Evolutionary conservation across 2,888 invertebrate species (phyloP), one percentile per base, ranked within the genome.

Genomic region (Teleiodes luculella): DNA sequence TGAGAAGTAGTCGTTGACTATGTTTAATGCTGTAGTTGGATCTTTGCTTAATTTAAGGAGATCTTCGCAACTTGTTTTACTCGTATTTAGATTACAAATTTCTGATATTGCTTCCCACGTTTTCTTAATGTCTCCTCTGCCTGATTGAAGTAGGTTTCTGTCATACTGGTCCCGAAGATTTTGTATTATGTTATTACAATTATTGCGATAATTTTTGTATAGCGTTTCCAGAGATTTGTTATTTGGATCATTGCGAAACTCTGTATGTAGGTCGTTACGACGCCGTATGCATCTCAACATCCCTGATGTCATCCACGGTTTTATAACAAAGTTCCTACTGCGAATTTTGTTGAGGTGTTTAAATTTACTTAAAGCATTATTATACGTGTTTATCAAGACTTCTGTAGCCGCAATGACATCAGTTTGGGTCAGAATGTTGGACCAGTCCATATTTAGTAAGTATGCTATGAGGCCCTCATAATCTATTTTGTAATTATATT

Each of bases 31-130:
- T 5, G 3, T 7, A 2, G 8, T 3, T 5, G 35, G 35, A 35
- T 35, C 8, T 3, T 3, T 13, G 8, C 8, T 35, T 35, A 5
- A 7, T 37, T 37, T 37, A 7, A 37, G 14, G 1, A 37, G 14
- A 5, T 37, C 53, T 55, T 55, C 56, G 55, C 60, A 39, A 37
- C 37, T 51, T 31, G 37, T 14, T 33, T 20, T 20, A 8, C 7
- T 37, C 4, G 6, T 8, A 7, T 37, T 37, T 8, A 37, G 8
- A 8, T 37, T 37, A 37, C 37, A 37, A 7, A 37, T 37, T 6
- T 14, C 16, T 6, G 14, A 14, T 14, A 37, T 37, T 4, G 37
- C 37, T 2, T 37, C 37, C 37, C 37, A 37, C 4, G 37, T 37
- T 37, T 16, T 16, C 16, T 13, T 37, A 13, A 14, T 13, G 16